Percentiles rank a stretch among this genome's conserved stretches.
These are phyloP conservation scores for Eulemur rubriventer DNA, from an alignment of 2,797 vertebrate species.

Conservation along the genomic window DNA sequence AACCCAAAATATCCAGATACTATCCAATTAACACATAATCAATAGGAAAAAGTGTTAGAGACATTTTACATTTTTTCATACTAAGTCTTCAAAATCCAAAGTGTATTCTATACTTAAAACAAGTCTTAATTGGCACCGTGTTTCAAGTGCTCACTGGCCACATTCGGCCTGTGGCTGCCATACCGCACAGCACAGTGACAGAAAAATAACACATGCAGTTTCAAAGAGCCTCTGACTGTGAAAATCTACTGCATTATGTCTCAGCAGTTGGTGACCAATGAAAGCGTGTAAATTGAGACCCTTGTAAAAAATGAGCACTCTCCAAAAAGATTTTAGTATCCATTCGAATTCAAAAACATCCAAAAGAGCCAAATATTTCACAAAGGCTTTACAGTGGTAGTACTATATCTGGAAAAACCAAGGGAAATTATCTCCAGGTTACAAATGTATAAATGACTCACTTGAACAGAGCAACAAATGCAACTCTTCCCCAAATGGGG, in stretches of 20 bases:
- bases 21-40: neutral
- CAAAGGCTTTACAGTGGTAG: neutral
- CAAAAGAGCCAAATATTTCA: neutral
- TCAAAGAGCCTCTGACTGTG: neutral
- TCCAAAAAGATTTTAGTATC: neutral
- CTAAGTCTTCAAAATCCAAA: neutral
- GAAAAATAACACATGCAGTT: neutral
- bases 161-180: neutral
- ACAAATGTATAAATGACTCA: neutral
- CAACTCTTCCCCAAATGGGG: neutral
- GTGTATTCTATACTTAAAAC: neutral
- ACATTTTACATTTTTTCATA: neutral
- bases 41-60: neutral
- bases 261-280: neutral
- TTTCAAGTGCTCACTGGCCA: neutral
- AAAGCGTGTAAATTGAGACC: neutral
- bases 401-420: neutral
- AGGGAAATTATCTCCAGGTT: neutral
- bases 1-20: neutral
- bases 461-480: neutral
- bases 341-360: constrained; percentile 24
- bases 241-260: neutral
- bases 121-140: neutral
- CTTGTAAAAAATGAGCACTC: neutral
- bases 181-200: neutral